Conservation (phyloP, 1,140 invertebrate species). For the Dendrolimus punctatus region DNA sequence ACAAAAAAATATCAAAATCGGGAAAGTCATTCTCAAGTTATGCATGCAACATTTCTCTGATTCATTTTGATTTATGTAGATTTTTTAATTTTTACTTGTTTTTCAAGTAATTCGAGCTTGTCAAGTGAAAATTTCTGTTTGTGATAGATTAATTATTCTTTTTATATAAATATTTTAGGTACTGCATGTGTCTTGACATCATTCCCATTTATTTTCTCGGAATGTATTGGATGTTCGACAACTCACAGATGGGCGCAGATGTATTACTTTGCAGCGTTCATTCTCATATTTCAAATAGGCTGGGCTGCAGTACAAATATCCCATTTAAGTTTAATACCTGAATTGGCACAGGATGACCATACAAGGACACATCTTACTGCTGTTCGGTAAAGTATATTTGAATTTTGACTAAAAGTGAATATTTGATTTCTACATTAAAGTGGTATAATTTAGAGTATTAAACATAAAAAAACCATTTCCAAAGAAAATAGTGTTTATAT, state of each 20-base stretch:
- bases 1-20: too few species aligned
- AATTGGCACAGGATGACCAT: slow-evolving; percentile 80
- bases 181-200: slow-evolving; percentile 84
- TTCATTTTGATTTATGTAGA: too few species aligned
- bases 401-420: slow-evolving; percentile 1
- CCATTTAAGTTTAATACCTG: slow-evolving; percentile 88
- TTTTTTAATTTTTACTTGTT: too few species aligned
- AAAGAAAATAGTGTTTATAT: neutral
- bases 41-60: too few species aligned
- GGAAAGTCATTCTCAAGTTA: too few species aligned
- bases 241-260: slow-evolving; percentile 82
- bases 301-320: slow-evolving; percentile 97
- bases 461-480: neutral
- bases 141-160: slow-evolving; percentile 3
- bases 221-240: slow-evolving; percentile 81
- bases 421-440: neutral
- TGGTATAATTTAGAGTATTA: neutral
- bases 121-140: neutral
- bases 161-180: slow-evolving; percentile 60
- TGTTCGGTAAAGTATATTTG: slow-evolving; percentile 76
- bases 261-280: slow-evolving; percentile 91
- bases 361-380: slow-evolving; percentile 90
- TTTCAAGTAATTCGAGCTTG: too few species aligned
- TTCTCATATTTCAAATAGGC: slow-evolving; percentile 96
- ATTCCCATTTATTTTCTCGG: slow-evolving; percentile 93